Conservation (phyloP, 2,113 vertebrate species). For the Poeciliopsis retropinna region DNA sequence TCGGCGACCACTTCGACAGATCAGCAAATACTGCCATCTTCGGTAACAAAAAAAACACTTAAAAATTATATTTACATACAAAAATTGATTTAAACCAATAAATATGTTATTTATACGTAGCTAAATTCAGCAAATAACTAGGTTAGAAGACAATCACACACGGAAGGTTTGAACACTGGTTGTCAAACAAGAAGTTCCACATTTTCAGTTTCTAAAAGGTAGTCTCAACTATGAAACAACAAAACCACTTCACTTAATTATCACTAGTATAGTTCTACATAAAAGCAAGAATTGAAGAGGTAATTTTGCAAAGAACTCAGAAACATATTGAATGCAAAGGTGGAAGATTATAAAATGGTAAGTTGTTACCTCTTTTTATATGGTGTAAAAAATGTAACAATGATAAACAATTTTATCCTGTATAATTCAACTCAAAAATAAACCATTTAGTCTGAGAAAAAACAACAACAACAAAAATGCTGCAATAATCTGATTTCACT, state of each 20-base stretch:
- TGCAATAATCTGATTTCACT: too few relatives aligned
- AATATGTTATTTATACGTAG: background rate
- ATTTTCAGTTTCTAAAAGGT: background rate
- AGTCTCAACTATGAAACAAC: background rate
- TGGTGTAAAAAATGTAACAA: background rate
- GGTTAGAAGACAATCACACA: background rate
- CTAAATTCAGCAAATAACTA: background rate
- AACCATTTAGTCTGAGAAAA: background rate
- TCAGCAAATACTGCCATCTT: constrained; percentile 74
- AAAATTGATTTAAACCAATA: background rate
- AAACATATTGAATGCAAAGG: too few relatives aligned
- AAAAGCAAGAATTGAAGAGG: background rate
- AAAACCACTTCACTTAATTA: constrained; percentile 2
- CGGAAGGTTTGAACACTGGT: constrained; percentile 2
- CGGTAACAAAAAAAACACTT: constrained; percentile 32
- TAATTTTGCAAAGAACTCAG: too few relatives aligned
- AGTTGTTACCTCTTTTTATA: background rate
- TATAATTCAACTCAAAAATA: background rate
- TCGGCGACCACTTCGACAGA: constrained; percentile 63
- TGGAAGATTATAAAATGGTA: background rate
- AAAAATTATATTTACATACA: background rate
- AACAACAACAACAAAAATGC: background rate
- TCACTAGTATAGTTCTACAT: background rate
- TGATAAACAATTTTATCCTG: background rate
- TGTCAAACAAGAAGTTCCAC: background rate